Conservation (phyloP, 2,113 vertebrate genomes). For the Xenotilapia flavipinnis region DNA sequence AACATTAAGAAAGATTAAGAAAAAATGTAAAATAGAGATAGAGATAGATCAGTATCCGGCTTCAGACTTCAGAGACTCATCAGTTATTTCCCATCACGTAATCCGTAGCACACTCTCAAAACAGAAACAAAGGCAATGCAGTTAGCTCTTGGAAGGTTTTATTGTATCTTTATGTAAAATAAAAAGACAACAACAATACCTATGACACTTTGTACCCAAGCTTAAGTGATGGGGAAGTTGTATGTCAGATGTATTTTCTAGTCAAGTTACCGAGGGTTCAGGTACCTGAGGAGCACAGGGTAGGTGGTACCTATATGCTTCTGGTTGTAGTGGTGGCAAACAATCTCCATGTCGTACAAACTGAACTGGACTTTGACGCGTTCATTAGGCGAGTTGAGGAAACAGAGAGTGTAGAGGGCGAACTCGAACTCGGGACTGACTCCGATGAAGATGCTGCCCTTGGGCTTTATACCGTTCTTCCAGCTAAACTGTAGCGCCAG, state of each 20-base stretch:
- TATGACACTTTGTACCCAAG: conserved; percentile 28
- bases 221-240: neutral
- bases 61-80: neutral
- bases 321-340: conserved; percentile 76
- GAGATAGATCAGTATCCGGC: neutral
- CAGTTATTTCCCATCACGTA: neutral
- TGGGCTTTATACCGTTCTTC: conserved; percentile 77
- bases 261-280: neutral
- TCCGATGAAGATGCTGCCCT: conserved; percentile 78
- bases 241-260: neutral
- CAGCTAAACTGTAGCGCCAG: conserved; percentile 78
- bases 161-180: conserved; percentile 66
- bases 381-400: conserved; percentile 72
- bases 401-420: conserved; percentile 76
- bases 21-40: neutral
- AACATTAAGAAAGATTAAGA: neutral
- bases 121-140: neutral
- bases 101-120: neutral
- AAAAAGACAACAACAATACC: conserved; percentile 64
- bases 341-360: conserved; percentile 74
- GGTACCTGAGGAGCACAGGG: conserved; percentile 68
- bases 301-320: conserved; percentile 77
- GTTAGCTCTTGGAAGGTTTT: conserved; percentile 42
- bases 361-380: conserved; percentile 74
- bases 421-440: conserved; percentile 80